Percentiles rank a stretch among this genome's conserved stretches.
phyloP scores from a whole-genome alignment of 2,797 vertebrate genomes.

The Pitangus sulphuratus region DNA sequence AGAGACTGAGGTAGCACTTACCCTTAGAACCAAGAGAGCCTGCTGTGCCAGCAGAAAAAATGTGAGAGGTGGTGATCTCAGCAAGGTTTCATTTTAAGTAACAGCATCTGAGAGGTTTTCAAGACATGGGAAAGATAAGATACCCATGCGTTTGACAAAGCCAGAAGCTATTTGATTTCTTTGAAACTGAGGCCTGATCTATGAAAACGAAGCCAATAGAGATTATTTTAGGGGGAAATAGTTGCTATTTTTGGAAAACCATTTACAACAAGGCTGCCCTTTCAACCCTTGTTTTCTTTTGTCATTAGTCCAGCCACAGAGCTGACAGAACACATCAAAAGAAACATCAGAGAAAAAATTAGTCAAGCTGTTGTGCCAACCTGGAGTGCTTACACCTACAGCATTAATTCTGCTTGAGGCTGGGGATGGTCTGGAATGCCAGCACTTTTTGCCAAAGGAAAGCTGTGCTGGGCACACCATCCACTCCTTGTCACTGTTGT shows the following conservation, averaged over 20 bases:
- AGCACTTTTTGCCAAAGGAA: slow-evolving; percentile 51
- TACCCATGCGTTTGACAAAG: not conserved
- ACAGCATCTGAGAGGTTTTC: not conserved
- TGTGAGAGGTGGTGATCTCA: not conserved
- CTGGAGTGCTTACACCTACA: slow-evolving; percentile 57
- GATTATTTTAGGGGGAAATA: not conserved
- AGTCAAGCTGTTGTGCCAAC: slow-evolving; percentile 64
- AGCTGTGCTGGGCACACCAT: slow-evolving; percentile 26
- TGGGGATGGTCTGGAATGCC: not conserved
- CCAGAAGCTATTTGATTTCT: not conserved
- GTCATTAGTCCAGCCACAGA: slow-evolving; percentile 40
- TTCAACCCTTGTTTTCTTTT: slow-evolving; percentile 48
- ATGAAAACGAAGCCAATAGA: not conserved
- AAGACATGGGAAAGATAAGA: not conserved
- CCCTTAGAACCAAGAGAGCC: not conserved
- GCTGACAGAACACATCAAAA: slow-evolving; percentile 64
- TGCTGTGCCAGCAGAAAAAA: not conserved
- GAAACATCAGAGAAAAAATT: slow-evolving; percentile 64
- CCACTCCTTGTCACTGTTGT: not conserved
- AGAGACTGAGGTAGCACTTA: not conserved
- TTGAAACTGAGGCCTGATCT: not conserved
- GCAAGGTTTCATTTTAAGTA: not conserved
- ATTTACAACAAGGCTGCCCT: slow-evolving; percentile 32
- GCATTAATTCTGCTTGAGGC: slow-evolving; percentile 36
- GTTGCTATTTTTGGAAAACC: not conserved